Evolutionary conservation across 2,113 vertebrate genomes (phyloP).

Genomic region (Cyrtonyx montezumae): DNA sequence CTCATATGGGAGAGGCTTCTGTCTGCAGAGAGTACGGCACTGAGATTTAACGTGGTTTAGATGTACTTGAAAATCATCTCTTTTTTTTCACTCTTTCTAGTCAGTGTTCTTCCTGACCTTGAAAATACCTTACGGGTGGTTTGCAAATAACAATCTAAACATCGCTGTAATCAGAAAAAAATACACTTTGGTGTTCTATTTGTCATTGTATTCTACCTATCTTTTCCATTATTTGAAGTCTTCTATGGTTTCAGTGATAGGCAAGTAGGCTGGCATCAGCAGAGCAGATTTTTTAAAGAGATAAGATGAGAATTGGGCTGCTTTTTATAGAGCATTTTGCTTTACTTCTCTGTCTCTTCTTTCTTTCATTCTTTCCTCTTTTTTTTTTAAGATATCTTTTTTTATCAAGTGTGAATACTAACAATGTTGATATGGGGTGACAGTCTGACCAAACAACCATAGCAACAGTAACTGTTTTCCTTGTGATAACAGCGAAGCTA

Average conservation of each 20-base stretch:
- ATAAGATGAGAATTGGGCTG: constrained; percentile 28
- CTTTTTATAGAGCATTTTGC: background rate
- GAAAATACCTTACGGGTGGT: constrained; percentile 32
- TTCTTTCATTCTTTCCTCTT: background rate
- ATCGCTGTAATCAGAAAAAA: constrained; percentile 37
- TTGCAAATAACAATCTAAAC: constrained; percentile 32
- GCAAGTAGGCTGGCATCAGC: background rate
- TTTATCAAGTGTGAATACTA: constrained; percentile 64
- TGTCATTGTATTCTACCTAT: constrained; percentile 37
- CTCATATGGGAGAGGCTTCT: constrained; percentile 43
- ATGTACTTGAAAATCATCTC: constrained; percentile 38
- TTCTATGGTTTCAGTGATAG: background rate
- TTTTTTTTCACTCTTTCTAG: background rate
- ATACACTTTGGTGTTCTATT: background rate
- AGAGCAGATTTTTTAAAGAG: constrained; percentile 29
- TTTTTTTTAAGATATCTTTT: background rate
- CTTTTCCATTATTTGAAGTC: background rate
- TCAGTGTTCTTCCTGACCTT: constrained; percentile 42
- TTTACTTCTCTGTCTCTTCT: background rate
- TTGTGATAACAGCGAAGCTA: constrained; percentile 51
- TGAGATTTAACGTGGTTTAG: constrained; percentile 56
- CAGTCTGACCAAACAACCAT: constrained; percentile 52
- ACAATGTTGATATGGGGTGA: constrained; percentile 51
- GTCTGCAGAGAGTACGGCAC: background rate
- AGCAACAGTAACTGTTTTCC: constrained; percentile 57